Percentiles rank a stretch among this genome's conserved stretches.
Evolutionary conservation across 2,888 invertebrate genomes (phyloP).

Genomic region (Rugalucina vietnamica): DNA sequence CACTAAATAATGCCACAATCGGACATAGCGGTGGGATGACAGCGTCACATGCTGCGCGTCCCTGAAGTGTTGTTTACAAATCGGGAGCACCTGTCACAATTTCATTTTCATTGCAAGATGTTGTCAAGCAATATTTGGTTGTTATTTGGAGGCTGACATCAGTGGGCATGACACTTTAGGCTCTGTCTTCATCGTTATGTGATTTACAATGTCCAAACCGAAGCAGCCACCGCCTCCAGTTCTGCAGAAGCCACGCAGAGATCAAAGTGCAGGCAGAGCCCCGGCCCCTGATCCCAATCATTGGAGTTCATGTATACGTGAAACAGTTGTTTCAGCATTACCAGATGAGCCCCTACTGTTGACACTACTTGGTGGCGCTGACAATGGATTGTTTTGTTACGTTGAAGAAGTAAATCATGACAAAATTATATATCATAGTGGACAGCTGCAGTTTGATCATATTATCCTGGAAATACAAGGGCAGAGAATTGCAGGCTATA

Average conservation of each 20-base stretch:
- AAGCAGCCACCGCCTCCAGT: constrained; percentile 66
- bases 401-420: constrained; percentile 78
- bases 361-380: constrained; percentile 85
- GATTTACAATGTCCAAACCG: constrained; percentile 64
- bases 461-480: constrained; percentile 86
- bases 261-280: constrained; percentile 57
- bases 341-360: constrained; percentile 84
- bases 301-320: constrained; percentile 84
- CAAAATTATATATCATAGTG: constrained; percentile 81
- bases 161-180: neutral
- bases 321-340: constrained; percentile 84
- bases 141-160: neutral
- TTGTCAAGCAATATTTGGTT: constrained; percentile 19
- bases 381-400: constrained; percentile 83
- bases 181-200: constrained; percentile 29
- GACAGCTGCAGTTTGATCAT: constrained; percentile 82
- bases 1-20: constrained; percentile 2
- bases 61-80: neutral
- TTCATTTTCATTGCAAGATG: neutral
- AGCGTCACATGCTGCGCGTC: neutral
- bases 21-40: neutral
- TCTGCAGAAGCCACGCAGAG: constrained; percentile 53
- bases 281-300: constrained; percentile 73
- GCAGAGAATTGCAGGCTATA: constrained; percentile 86
- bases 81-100: constrained; percentile 9